Evolutionary conservation across 2,797 vertebrate genomes (phyloP).

Genomic region (Lophius americanus): DNA sequence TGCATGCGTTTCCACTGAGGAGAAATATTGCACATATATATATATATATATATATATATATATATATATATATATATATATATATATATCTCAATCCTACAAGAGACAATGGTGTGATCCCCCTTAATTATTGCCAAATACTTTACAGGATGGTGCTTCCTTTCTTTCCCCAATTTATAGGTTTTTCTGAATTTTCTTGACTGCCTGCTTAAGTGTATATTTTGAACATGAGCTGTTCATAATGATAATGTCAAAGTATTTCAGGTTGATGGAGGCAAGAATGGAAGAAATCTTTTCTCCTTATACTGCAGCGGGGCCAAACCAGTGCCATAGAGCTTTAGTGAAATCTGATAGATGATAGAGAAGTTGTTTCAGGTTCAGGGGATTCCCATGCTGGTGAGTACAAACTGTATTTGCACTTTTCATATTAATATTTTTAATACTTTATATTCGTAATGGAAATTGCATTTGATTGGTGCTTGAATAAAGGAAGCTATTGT

Average conservation of each 20-base stretch:
- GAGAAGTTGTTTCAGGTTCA: background rate
- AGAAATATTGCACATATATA: too few relatives aligned
- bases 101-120: too few relatives aligned
- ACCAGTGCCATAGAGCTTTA: background rate
- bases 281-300: background rate
- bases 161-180: background rate
- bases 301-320: background rate
- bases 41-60: too few relatives aligned
- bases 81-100: too few relatives aligned
- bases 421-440: background rate
- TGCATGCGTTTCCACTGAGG: too few relatives aligned
- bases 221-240: background rate
- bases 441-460: constrained; percentile 2
- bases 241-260: constrained; percentile 42
- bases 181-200: background rate
- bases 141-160: too few relatives aligned
- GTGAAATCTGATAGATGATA: background rate
- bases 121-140: too few relatives aligned
- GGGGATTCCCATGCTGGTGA: constrained; percentile 53
- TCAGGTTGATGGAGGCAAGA: constrained; percentile 20
- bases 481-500: constrained; percentile 52
- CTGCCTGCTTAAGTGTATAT: background rate
- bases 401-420: constrained; percentile 37
- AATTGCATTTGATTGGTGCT: constrained; percentile 5
- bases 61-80: too few relatives aligned